Evolutionary conservation across 2,113 vertebrate species (phyloP).

Genomic region (Lophochroa leadbeateri): DNA sequence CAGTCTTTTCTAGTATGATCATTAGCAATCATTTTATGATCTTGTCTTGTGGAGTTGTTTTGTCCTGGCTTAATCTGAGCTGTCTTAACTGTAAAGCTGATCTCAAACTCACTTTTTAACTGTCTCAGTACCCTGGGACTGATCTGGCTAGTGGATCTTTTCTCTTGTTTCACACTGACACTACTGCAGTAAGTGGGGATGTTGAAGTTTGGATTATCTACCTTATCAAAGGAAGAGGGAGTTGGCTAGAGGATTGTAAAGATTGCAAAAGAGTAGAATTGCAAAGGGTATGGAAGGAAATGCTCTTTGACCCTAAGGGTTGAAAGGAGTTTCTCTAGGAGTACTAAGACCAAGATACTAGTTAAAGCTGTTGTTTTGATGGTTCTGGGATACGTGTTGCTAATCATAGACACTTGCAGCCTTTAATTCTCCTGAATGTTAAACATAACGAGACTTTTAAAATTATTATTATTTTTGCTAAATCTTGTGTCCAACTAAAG

Average conservation of each 20-base stretch:
- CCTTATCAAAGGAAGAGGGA: constrained; percentile 39
- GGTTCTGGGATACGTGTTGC: neutral
- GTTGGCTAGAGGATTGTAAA: constrained; percentile 10
- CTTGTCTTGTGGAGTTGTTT: neutral
- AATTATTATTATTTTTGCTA: neutral
- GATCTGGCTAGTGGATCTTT: neutral
- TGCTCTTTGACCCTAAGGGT: neutral
- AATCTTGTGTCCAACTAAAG: neutral
- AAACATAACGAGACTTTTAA: neutral
- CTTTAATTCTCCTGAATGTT: neutral
- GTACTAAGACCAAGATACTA: neutral
- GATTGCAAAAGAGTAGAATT: constrained; percentile 26
- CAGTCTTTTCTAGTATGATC: neutral
- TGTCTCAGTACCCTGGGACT: neutral
- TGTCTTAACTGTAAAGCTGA: neutral
- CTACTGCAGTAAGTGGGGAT: neutral
- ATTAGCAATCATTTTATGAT: neutral
- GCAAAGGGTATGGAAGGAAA: constrained; percentile 40
- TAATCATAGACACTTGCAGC: neutral
- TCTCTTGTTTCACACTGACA: neutral
- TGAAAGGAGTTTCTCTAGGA: neutral
- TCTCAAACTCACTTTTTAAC: neutral
- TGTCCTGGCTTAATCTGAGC: neutral
- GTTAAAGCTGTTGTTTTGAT: neutral
- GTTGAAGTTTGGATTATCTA: neutral